These are phyloP conservation scores for Oikopleura vanhoeffeni DNA, from an alignment of 23 tunicate species.

Conservation along the genomic window DNA sequence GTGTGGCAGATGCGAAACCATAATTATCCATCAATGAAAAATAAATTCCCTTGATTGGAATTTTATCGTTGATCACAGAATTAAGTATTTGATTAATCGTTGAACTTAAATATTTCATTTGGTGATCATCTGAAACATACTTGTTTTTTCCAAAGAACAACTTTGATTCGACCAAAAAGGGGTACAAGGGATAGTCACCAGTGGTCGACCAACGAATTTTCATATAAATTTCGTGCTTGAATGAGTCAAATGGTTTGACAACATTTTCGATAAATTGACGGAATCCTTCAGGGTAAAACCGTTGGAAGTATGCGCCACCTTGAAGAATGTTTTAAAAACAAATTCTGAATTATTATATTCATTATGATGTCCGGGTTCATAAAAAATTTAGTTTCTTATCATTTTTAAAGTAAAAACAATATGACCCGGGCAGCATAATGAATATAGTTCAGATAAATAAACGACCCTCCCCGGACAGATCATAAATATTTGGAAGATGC, in stretches of 20 bases:
- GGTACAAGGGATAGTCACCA: background rate
- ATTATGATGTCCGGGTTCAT: too few relatives aligned
- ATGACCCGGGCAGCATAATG: too few relatives aligned
- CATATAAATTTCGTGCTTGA: background rate
- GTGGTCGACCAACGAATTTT: background rate
- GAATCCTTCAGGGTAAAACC: background rate
- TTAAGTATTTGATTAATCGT: background rate
- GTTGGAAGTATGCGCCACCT: background rate
- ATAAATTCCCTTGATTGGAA: background rate
- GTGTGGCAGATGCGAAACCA: background rate
- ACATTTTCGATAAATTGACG: background rate
- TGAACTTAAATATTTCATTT: background rate
- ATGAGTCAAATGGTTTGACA: background rate
- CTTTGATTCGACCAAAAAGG: background rate
- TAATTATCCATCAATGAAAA: background rate
- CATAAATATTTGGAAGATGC: too few relatives aligned
- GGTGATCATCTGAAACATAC: constrained; percentile 2
- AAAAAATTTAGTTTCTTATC: too few relatives aligned
- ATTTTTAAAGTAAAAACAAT: too few relatives aligned
- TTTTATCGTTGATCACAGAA: background rate
- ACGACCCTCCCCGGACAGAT: too few relatives aligned
- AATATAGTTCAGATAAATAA: too few relatives aligned
- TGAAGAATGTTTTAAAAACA: too few relatives aligned
- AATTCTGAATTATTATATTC: too few relatives aligned
- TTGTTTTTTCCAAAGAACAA: background rate